Conservation (phyloP, 2,797 vertebrate species). For the Mormyrus hasselquistii region DNA sequence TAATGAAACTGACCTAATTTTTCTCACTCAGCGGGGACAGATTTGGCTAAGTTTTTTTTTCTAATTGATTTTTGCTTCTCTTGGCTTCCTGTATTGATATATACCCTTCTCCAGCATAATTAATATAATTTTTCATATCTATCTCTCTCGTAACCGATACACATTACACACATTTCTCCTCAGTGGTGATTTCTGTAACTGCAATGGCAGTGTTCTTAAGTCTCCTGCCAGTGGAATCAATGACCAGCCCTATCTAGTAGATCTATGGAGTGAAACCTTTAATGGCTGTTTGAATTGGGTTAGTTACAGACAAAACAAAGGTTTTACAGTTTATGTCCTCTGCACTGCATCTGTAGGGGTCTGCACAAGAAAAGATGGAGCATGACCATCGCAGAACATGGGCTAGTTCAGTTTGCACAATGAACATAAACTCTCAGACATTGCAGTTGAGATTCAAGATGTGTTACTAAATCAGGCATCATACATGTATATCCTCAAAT, state of each 20-base stretch:
- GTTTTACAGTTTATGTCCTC: background rate
- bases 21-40: conserved; percentile 6
- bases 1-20: conserved; percentile 23
- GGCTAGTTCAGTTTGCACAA: background rate
- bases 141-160: background rate
- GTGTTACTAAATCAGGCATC: background rate
- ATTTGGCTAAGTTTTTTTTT: conserved; percentile 20
- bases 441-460: background rate
- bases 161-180: background rate
- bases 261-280: background rate
- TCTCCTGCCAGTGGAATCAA: background rate
- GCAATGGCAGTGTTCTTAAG: background rate
- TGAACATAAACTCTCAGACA: background rate
- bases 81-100: background rate
- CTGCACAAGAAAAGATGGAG: background rate
- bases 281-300: background rate
- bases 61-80: conserved; percentile 16
- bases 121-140: background rate
- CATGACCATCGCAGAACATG: background rate
- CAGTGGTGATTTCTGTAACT: background rate
- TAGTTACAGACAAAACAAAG: conserved; percentile 3
- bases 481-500: background rate
- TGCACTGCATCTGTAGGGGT: background rate
- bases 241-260: background rate
- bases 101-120: background rate